These are phyloP conservation scores for Limnephilus rhombicus DNA, from an alignment of 2,888 invertebrate species.

Conservation along the genomic window DNA sequence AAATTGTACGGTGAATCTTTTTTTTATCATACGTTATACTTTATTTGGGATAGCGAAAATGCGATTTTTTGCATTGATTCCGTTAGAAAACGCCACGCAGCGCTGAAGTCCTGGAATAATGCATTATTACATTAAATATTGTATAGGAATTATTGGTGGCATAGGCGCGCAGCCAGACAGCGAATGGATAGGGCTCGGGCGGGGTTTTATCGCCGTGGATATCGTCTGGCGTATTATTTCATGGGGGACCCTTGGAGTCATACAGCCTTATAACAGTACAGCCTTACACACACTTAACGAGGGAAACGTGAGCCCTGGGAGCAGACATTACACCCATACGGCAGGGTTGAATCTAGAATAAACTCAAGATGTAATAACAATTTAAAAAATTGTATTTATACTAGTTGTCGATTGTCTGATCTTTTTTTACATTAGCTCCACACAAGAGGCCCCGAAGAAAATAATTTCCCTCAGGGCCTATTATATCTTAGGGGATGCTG, in stretches of 20 bases:
- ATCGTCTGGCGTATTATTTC: conserved; percentile 29
- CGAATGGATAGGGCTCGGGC: background rate
- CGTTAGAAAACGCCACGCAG: background rate
- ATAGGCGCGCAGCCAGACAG: background rate
- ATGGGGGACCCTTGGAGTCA: background rate
- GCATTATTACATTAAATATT: background rate
- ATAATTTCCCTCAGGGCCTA: too few species aligned
- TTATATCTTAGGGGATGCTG: too few species aligned
- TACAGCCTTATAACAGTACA: background rate
- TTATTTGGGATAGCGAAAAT: background rate
- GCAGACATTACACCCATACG: background rate
- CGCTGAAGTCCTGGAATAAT: background rate
- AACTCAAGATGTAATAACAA: background rate
- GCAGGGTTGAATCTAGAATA: background rate
- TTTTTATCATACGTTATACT: too few species aligned
- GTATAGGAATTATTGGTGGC: background rate
- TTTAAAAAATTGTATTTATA: too few species aligned
- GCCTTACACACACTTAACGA: background rate
- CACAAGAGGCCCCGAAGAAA: too few species aligned
- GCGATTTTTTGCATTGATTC: background rate
- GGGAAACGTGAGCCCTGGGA: background rate
- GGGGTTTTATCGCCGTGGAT: background rate
- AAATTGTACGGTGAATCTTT: too few species aligned
- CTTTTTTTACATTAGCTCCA: too few species aligned
- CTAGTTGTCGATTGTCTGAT: too few species aligned